phyloP scores from a whole-genome alignment of 2,113 vertebrate species.

The Oceanites oceanicus region DNA sequence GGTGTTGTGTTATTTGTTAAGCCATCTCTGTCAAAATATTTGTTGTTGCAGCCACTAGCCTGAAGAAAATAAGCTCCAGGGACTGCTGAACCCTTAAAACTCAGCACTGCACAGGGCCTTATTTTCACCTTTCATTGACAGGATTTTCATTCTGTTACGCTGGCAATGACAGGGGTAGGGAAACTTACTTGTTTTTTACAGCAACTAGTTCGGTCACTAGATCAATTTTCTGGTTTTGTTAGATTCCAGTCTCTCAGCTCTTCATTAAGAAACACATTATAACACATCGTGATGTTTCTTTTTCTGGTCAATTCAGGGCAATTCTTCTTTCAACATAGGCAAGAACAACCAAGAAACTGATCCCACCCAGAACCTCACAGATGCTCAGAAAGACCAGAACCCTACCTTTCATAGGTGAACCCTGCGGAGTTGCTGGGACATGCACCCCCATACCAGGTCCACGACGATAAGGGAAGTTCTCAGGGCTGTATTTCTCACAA shows the following conservation, averaged over 20 bases:
- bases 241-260: neutral
- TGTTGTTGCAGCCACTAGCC: neutral
- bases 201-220: neutral
- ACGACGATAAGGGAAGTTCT: constrained; percentile 94
- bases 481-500: constrained; percentile 95
- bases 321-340: neutral
- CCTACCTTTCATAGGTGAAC: constrained; percentile 93
- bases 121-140: neutral
- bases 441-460: constrained; percentile 92
- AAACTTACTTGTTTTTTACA: neutral
- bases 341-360: neutral
- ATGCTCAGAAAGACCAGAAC: neutral
- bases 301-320: neutral
- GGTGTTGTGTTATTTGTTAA: neutral
- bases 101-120: neutral
- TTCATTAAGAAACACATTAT: neutral
- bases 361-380: neutral
- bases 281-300: neutral
- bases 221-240: neutral
- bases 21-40: neutral
- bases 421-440: constrained; percentile 87
- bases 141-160: neutral
- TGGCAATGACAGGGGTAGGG: neutral
- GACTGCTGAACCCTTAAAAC: neutral
- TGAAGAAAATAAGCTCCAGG: neutral